These are phyloP conservation scores for Drosophila maculinotata DNA, from an alignment of 2,888 invertebrate species.

Conservation along the genomic window DNA sequence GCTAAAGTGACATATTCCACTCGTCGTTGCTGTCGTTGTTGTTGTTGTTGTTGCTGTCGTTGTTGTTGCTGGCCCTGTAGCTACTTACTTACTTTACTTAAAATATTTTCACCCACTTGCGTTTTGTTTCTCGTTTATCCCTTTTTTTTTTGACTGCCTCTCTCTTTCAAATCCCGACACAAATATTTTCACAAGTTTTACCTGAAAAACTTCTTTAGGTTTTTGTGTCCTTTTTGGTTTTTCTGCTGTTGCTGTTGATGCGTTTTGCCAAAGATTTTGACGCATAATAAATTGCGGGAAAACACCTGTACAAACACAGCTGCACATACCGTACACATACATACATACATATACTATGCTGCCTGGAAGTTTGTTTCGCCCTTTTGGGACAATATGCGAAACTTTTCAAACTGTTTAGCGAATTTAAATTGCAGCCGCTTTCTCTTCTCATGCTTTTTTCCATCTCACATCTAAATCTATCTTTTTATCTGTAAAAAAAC, in stretches of 20 bases:
- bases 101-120: conserved; percentile 60
- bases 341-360: neutral
- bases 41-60: conserved; percentile 12
- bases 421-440: conserved; percentile 31
- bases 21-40: conserved; percentile 31
- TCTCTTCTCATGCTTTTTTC: neutral
- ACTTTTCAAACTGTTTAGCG: conserved; percentile 56
- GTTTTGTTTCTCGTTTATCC: conserved; percentile 38
- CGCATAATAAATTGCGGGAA: conserved; percentile 71
- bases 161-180: conserved; percentile 49
- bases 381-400: conserved; percentile 42
- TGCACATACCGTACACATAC: conserved; percentile 6
- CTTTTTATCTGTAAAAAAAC: no score
- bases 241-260: conserved; percentile 40
- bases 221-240: conserved; percentile 1
- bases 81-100: conserved; percentile 67
- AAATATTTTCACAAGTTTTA: conserved; percentile 57
- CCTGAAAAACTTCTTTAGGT: conserved; percentile 41
- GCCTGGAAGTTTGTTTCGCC: conserved; percentile 39
- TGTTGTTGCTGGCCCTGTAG: conserved; percentile 33
- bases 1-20: conserved; percentile 63
- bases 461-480: neutral
- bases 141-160: conserved; percentile 17
- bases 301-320: conserved; percentile 62
- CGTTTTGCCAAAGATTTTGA: conserved; percentile 71